Evolutionary conservation across 2,113 vertebrate species (phyloP), one percentile per base, ranked within the genome.

Genomic region (Gallinago jamesoni): DNA sequence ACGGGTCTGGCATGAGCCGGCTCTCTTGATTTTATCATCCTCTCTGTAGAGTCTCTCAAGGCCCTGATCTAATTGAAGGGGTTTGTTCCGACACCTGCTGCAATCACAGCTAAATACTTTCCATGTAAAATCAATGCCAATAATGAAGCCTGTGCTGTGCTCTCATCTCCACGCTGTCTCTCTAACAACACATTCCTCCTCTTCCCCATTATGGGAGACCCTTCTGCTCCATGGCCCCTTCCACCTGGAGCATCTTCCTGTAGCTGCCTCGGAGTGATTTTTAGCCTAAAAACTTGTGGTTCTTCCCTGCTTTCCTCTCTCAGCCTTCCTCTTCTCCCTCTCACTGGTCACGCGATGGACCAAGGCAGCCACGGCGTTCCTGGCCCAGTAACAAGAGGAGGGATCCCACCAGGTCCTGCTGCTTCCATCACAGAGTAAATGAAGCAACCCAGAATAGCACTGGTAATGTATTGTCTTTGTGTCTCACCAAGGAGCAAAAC

Each of bases 11-110:
- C 79, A 22, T 20, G 85, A 59, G 87, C 48, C 7, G 45, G 80
- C 90, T 14, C 84, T 75, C 83, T 31, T 63, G 90, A 56, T 94
- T 93, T 75, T 18, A 35, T 52, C 90, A 12, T 84, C 68, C 83
- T 60, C 82, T 37, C 60, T 0, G 12, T 0, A 31, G 76, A 96
- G 79, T 20, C 73, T 87, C 85, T 86, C 87, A 47, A 80, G 66
- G 64, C 79, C 83, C 23, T 2, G 68, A 35, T 64, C 30, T 92
- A 79, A 96, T 94, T 85, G 94, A 6, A 83, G 87, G 95, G 94
- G 87, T 83, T 97, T 95, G 94, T 91, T 94, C 95, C 2, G 45
- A 94, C 84, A 91, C 91, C 94, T 95, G 91, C 93, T 91, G 93
- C 94, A 94, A 62, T 95, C 94, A 79, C 5, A 73, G 78, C 78